These are phyloP conservation scores for Hestina assimilis DNA, from an alignment of 1,140 invertebrate genomes.

Conservation along the genomic window DNA sequence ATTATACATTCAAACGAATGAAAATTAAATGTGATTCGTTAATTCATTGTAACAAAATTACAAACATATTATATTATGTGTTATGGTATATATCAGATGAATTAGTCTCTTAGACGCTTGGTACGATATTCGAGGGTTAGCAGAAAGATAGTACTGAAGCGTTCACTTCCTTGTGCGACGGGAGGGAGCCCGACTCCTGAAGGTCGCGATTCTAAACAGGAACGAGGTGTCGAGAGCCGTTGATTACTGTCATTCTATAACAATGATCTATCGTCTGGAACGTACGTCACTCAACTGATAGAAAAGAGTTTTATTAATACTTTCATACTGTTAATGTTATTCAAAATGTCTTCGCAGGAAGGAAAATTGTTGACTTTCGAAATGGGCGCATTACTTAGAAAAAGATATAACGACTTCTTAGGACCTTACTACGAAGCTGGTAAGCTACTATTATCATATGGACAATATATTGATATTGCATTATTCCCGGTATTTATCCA, in stretches of 20 bases:
- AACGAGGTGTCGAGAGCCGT: constrained; percentile 54
- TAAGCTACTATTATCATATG: constrained; percentile 27
- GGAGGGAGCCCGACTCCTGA: constrained; percentile 47
- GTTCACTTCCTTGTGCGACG: constrained; percentile 54
- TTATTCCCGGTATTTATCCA: too few relatives aligned
- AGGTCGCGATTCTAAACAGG: constrained; percentile 62
- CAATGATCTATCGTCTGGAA: constrained; percentile 67
- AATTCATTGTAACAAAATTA: too few relatives aligned
- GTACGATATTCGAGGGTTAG: constrained; percentile 18
- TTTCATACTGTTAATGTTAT: not conserved
- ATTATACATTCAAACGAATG: not conserved
- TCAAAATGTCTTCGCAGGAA: constrained; percentile 62
- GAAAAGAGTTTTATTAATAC: constrained; percentile 23
- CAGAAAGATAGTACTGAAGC: constrained; percentile 40
- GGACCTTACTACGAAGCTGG: constrained; percentile 78
- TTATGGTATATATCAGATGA: too few relatives aligned
- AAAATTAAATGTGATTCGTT: not conserved
- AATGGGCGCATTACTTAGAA: constrained; percentile 80
- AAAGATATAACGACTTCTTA: constrained; percentile 78
- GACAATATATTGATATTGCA: too few relatives aligned
- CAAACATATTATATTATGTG: too few relatives aligned
- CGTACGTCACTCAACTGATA: constrained; percentile 36
- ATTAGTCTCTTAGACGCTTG: not conserved
- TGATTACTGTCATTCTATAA: constrained; percentile 58
- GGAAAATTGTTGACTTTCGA: constrained; percentile 80